phyloP scores from a whole-genome alignment of 2,113 vertebrate species.

The Rhizomys pruinosus region DNA sequence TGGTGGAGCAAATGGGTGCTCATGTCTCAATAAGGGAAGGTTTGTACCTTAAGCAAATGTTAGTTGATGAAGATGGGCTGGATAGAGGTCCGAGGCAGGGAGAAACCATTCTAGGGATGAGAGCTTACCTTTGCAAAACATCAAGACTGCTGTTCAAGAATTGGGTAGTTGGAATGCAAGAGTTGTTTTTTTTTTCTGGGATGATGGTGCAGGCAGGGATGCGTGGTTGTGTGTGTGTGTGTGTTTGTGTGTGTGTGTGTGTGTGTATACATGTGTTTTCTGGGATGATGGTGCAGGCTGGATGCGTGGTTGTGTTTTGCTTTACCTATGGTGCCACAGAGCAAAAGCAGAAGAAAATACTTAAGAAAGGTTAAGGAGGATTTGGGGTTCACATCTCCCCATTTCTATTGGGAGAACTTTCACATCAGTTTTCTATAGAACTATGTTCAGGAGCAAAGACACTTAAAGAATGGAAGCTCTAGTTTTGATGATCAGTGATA shows the following conservation, averaged over 20 bases:
- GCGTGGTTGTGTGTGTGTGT: neutral
- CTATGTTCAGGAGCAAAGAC: conserved; percentile 13
- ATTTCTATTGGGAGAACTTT: neutral
- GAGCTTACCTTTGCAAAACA: neutral
- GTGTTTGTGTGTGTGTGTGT: no score
- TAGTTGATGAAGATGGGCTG: neutral
- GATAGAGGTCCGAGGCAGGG: neutral
- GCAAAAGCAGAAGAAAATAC: neutral
- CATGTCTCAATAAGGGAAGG: neutral
- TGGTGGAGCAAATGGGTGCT: neutral
- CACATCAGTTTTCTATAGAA: conserved; percentile 18
- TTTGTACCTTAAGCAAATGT: conserved; percentile 2
- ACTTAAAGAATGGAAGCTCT: no score
- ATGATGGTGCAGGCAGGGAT: no score
- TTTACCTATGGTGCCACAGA: neutral
- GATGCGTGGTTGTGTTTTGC: neutral
- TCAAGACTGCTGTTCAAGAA: conserved; percentile 12
- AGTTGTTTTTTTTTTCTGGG: neutral
- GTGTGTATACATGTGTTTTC: no score
- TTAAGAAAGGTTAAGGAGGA: neutral
- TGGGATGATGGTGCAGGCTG: no score
- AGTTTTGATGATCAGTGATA: neutral
- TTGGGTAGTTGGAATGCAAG: neutral
- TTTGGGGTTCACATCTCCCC: neutral
- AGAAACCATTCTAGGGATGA: neutral